Conservation (phyloP, 2,797 vertebrate species). For the Poecilia gillii region DNA sequence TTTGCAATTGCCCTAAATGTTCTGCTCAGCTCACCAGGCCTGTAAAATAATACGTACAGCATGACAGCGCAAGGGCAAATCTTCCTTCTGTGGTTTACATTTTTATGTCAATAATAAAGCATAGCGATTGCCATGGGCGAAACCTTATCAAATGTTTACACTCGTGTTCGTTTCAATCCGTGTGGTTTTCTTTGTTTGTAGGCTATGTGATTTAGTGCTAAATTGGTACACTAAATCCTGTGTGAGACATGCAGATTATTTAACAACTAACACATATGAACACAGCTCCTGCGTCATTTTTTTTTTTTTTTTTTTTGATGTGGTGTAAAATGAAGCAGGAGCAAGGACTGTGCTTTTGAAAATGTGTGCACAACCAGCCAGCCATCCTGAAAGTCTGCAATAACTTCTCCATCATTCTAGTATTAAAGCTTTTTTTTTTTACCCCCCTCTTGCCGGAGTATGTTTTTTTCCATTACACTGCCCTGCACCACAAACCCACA, state of each 20-base stretch:
- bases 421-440: slow-evolving; percentile 42
- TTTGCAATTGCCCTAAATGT: slow-evolving; percentile 57
- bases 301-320: slow-evolving; percentile 25
- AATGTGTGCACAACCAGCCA: slow-evolving; percentile 43
- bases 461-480: slow-evolving; percentile 42
- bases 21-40: slow-evolving; percentile 44
- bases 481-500: slow-evolving; percentile 55
- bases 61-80: slow-evolving; percentile 40
- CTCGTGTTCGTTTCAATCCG: slow-evolving; percentile 68
- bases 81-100: slow-evolving; percentile 58
- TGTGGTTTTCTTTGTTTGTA: slow-evolving; percentile 71
- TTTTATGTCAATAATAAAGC: slow-evolving; percentile 72
- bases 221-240: slow-evolving; percentile 78
- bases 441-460: slow-evolving; percentile 16
- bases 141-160: slow-evolving; percentile 80
- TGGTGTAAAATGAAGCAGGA: slow-evolving; percentile 41
- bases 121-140: slow-evolving; percentile 66
- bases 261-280: slow-evolving; percentile 55
- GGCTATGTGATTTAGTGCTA: slow-evolving; percentile 72
- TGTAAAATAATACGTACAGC: slow-evolving; percentile 45
- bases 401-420: slow-evolving; percentile 37
- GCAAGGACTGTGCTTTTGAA: slow-evolving; percentile 9
- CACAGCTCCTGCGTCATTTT: slow-evolving; percentile 26
- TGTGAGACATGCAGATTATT: slow-evolving; percentile 64
- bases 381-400: slow-evolving; percentile 14